Evolutionary conservation across 2,888 invertebrate genomes (phyloP).

Genomic region (Coronaproctus castanopsis): DNA sequence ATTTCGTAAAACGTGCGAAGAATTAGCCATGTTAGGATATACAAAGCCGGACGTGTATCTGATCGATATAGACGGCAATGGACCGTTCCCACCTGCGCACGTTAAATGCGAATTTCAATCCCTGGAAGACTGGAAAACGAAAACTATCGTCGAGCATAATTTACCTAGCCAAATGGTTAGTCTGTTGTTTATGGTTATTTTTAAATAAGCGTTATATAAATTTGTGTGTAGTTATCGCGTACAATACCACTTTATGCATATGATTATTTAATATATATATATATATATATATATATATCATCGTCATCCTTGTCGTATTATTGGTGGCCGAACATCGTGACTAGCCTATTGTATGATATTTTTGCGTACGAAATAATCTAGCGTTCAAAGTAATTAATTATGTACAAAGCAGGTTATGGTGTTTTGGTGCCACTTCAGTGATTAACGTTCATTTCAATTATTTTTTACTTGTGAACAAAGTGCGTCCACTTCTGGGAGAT

Average conservation of each 20-base stretch:
- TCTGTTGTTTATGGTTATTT: conserved; percentile 14
- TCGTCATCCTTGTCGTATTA: too few species aligned
- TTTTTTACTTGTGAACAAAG: too few species aligned
- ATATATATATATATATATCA: not conserved
- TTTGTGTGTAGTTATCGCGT: not conserved
- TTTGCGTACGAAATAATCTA: too few species aligned
- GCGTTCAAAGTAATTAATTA: too few species aligned
- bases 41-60: conserved; percentile 76
- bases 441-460: too few species aligned
- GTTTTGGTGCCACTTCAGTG: too few species aligned
- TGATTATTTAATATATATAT: not conserved
- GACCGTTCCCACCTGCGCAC: conserved; percentile 72
- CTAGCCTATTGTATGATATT: too few species aligned
- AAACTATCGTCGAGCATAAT: conserved; percentile 75
- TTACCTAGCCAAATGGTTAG: conserved; percentile 63
- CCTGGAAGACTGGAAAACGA: conserved; percentile 62
- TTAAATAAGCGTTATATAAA: not conserved
- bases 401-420: too few species aligned
- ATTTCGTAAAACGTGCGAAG: conserved; percentile 79
- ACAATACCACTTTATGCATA: too few species aligned
- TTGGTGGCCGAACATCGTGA: too few species aligned
- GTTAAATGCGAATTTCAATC: conserved; percentile 84
- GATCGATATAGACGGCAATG: conserved; percentile 86
- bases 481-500: too few species aligned
- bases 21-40: conserved; percentile 67